Conservation (phyloP, 2,888 invertebrate species). For the Scelioninae gen. 2 region DNA sequence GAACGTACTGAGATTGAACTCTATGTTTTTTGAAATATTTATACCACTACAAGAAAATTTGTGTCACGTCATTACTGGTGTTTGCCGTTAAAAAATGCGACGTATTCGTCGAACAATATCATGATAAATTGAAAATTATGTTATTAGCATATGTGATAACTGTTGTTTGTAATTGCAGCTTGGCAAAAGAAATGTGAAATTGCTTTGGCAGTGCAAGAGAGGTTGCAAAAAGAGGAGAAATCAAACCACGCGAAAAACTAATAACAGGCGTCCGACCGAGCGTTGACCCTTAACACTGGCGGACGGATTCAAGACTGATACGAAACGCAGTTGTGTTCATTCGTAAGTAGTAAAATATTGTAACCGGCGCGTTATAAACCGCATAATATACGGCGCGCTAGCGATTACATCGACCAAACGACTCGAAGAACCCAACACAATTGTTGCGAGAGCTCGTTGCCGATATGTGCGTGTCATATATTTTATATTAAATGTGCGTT, state of each 20-base stretch:
- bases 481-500: constrained; percentile 44
- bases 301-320: constrained; percentile 59
- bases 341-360: constrained; percentile 63
- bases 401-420: constrained; percentile 67
- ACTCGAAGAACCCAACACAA: constrained; percentile 64
- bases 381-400: constrained; percentile 68
- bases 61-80: too few species aligned
- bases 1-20: too few species aligned
- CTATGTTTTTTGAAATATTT: too few species aligned
- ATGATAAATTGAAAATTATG: too few species aligned
- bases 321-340: constrained; percentile 68
- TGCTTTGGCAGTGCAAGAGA: constrained; percentile 27
- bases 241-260: constrained; percentile 28
- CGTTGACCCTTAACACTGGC: constrained; percentile 61
- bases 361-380: constrained; percentile 67
- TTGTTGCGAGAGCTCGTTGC: constrained; percentile 50
- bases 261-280: constrained; percentile 37
- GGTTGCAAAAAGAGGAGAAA: constrained; percentile 20
- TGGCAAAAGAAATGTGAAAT: constrained; percentile 18
- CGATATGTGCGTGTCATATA: constrained; percentile 49
- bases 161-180: constrained; percentile 32
- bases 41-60: too few species aligned
- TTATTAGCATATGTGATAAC: constrained; percentile 50
- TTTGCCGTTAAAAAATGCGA: too few species aligned
- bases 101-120: too few species aligned